phyloP scores from a whole-genome alignment of 2,113 vertebrate genomes.

The Pyrgilauda ruficollis region DNA sequence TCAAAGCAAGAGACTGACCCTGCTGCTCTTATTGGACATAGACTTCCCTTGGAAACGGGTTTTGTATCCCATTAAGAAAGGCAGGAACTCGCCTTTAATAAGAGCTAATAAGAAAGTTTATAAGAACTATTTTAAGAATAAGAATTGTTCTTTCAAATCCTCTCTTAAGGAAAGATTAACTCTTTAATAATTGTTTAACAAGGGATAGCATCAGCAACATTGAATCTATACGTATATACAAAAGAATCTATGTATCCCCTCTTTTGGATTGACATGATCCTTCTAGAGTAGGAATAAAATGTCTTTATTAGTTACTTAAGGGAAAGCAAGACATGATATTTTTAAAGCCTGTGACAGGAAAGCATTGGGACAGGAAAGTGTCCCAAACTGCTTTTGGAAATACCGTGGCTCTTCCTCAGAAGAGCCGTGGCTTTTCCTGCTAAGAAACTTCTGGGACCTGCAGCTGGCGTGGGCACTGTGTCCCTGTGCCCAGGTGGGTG shows the following conservation, averaged over 20 bases:
- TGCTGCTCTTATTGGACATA: not conserved
- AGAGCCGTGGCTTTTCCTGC: constrained; percentile 37
- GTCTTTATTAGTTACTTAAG: not conserved
- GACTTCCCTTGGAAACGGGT: constrained; percentile 38
- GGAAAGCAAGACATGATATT: not conserved
- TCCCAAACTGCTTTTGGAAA: not conserved
- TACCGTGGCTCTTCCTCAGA: constrained; percentile 18
- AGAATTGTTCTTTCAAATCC: constrained; percentile 1
- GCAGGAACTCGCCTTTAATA: constrained; percentile 35
- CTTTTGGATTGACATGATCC: not conserved
- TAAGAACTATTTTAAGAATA: constrained; percentile 3
- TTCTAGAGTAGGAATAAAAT: not conserved
- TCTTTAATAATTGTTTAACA: not conserved
- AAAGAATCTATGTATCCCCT: not conserved
- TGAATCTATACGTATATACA: not conserved
- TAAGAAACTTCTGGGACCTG: not conserved
- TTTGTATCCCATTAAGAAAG: constrained; percentile 35
- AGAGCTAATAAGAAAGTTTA: constrained; percentile 35
- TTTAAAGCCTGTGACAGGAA: not conserved
- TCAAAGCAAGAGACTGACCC: not conserved
- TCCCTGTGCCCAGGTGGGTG: not conserved
- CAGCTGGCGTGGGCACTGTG: constrained; percentile 15
- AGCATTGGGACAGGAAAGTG: not conserved
- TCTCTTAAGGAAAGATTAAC: not conserved
- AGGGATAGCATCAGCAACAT: not conserved